Evolutionary conservation across 2,113 vertebrate genomes (phyloP).

Genomic region (Steatornis caripensis): DNA sequence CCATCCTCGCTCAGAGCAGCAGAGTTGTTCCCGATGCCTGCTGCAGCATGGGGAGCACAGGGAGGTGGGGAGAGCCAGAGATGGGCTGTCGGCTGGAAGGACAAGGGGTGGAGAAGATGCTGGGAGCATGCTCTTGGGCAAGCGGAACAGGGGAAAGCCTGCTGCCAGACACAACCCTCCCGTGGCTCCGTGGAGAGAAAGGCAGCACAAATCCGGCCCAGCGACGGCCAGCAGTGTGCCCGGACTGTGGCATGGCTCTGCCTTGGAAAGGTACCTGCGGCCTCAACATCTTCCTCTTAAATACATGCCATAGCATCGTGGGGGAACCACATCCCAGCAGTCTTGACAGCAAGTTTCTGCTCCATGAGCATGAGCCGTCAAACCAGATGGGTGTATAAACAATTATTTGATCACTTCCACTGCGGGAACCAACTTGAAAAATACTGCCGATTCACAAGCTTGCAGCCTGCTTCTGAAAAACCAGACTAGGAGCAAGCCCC

Average conservation of each 20-base stretch:
- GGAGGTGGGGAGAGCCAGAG: neutral
- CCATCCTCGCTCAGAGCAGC: neutral
- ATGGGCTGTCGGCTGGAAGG: accelerated
- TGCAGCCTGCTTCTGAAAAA: neutral
- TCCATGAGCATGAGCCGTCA: neutral
- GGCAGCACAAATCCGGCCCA: accelerated
- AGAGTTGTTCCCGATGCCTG: neutral
- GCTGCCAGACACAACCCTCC: neutral
- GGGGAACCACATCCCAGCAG: neutral
- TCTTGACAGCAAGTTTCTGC: constrained; percentile 16
- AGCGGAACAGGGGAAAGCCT: neutral
- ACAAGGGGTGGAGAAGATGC: neutral
- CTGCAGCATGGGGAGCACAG: accelerated
- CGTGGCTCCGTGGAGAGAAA: neutral
- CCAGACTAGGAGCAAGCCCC: neutral
- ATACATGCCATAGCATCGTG: neutral
- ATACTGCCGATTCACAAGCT: neutral
- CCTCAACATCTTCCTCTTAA: neutral
- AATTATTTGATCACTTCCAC: constrained; percentile 22
- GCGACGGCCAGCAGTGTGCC: neutral
- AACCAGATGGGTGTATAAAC: neutral
- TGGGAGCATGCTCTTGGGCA: neutral
- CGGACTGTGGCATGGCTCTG: neutral
- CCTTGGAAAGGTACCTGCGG: neutral
- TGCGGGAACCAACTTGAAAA: constrained; percentile 38